These are phyloP conservation scores for Alligator sinensis DNA, from an alignment of 2,113 vertebrate species.

Conservation along the genomic window DNA sequence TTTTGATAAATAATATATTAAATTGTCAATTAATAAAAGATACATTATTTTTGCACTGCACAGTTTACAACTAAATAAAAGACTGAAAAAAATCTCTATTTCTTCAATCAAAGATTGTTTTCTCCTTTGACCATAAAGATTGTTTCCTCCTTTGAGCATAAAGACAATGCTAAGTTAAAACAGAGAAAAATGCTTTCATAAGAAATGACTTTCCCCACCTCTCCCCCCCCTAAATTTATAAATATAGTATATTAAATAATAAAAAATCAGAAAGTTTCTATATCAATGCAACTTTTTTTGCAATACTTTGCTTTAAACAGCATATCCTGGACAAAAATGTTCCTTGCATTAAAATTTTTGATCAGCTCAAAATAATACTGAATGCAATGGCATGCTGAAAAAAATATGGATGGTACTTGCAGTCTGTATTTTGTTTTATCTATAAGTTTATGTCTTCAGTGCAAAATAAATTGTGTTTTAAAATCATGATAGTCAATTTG, in stretches of 20 bases:
- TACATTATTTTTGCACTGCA: background rate
- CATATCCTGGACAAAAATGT: background rate
- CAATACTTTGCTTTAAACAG: background rate
- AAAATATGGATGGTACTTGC: background rate
- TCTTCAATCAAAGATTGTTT: background rate
- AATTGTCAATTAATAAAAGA: background rate
- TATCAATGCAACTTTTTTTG: fast-evolving
- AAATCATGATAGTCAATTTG: background rate
- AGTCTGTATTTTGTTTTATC: background rate
- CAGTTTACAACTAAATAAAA: background rate
- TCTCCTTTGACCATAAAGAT: background rate
- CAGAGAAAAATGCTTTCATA: background rate
- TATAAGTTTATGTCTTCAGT: background rate
- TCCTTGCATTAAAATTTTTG: background rate
- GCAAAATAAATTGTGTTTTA: background rate
- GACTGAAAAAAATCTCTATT: too few relatives aligned
- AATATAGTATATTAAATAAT: background rate
- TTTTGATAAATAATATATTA: constrained; percentile 41
- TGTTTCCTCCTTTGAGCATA: background rate
- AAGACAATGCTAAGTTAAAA: background rate
- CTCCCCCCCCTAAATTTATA: background rate
- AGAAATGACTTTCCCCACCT: background rate
- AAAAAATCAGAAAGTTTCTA: background rate
- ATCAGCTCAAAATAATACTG: background rate
- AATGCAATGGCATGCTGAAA: background rate